Evolutionary conservation across 2,113 vertebrate species (phyloP).

Genomic region (Proteles cristata): DNA sequence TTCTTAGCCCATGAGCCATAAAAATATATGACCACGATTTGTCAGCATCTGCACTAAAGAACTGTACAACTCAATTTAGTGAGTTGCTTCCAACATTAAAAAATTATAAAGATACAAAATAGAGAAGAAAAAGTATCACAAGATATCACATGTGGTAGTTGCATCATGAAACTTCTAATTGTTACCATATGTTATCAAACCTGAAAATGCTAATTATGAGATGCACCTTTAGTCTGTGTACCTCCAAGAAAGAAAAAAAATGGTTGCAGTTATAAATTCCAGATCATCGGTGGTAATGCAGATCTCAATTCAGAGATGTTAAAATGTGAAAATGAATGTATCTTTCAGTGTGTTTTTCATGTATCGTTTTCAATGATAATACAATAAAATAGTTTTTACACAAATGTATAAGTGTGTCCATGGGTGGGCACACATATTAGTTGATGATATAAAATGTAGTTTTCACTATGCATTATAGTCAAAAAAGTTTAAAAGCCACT

Average conservation of each 20-base stretch:
- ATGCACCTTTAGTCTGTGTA: background rate
- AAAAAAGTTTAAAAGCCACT: background rate
- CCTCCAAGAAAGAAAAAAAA: background rate
- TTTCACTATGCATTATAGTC: background rate
- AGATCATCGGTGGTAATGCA: background rate
- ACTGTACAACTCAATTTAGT: background rate
- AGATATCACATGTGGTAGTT: background rate
- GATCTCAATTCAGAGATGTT: background rate
- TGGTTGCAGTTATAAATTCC: background rate
- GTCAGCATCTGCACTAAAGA: background rate
- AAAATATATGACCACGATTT: background rate
- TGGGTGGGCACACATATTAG: background rate
- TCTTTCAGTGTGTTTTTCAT: background rate
- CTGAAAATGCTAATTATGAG: background rate
- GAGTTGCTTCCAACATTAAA: background rate
- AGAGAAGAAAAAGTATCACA: background rate
- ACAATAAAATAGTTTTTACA: background rate
- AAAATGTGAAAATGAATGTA: conserved; percentile 11
- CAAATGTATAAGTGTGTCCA: background rate
- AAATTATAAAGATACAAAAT: background rate
- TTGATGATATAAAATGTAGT: background rate
- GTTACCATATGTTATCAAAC: background rate
- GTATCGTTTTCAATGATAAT: background rate
- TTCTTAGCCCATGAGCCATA: background rate
- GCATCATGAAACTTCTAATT: background rate